These are phyloP conservation scores for Orius laevigatus DNA, from an alignment of 1,140 invertebrate genomes.

Conservation along the genomic window DNA sequence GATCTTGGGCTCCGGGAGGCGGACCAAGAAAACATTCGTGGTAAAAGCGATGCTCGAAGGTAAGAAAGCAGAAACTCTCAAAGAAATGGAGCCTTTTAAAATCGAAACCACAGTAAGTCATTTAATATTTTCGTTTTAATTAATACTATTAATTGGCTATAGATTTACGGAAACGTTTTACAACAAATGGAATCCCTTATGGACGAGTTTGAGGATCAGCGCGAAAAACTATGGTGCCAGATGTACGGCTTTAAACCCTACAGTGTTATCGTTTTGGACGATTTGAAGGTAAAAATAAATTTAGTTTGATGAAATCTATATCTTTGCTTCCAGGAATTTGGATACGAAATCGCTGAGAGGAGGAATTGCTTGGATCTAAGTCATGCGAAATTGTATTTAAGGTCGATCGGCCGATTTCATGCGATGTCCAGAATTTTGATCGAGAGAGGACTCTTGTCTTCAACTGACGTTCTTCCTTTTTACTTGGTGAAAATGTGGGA, in stretches of 20 bases:
- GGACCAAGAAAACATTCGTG: no score
- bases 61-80: no score
- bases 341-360: background rate
- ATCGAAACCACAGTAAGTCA: no score
- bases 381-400: background rate
- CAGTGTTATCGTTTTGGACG: background rate
- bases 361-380: constrained; percentile 1
- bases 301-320: background rate
- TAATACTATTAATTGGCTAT: no score
- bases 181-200: background rate
- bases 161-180: background rate
- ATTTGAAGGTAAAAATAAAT: background rate
- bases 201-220: background rate
- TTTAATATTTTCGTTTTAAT: no score
- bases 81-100: no score
- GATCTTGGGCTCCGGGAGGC: no score
- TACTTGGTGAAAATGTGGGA: background rate
- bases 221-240: background rate
- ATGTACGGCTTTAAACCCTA: background rate
- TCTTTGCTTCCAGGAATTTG: background rate
- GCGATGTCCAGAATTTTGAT: constrained; percentile 2
- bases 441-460: background rate
- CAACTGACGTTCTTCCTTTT: background rate
- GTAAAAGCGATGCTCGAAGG: no score
- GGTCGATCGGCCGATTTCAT: background rate